Conservation (phyloP, 2,113 vertebrate genomes). For the Pluvialis apricaria region DNA sequence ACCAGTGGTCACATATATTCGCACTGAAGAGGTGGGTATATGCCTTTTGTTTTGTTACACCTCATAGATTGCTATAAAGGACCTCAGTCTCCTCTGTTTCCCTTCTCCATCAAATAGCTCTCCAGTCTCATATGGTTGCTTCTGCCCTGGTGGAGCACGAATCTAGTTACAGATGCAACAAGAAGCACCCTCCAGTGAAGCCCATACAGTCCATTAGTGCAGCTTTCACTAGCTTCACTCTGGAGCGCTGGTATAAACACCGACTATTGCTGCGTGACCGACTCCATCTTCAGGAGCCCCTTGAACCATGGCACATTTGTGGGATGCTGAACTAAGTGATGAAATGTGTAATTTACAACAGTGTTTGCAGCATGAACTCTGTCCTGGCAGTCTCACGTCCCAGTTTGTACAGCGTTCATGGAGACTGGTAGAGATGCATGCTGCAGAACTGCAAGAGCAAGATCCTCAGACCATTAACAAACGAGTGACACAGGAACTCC, state of each 20-base stretch:
- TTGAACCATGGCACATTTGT: neutral
- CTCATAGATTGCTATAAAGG: neutral
- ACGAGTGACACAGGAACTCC: neutral
- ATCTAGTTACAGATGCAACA: neutral
- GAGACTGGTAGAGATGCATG: neutral
- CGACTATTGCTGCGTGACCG: fast-evolving
- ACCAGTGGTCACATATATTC: neutral
- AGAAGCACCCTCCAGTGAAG: neutral
- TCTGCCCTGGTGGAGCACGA: neutral
- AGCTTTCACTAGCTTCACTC: neutral
- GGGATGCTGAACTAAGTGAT: neutral
- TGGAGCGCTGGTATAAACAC: neutral
- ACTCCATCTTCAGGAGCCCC: neutral
- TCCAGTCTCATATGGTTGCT: neutral
- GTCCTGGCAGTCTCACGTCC: neutral
- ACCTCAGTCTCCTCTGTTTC: neutral
- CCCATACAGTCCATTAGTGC: neutral
- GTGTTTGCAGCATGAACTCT: neutral
- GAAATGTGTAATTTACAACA: neutral
- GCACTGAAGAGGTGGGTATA: neutral
- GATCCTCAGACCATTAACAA: neutral
- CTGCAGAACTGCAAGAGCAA: neutral
- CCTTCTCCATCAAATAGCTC: neutral
- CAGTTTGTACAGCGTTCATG: neutral
- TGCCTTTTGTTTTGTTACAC: neutral